These are phyloP conservation scores for Pyxicephalus adspersus DNA, from an alignment of 2,113 vertebrate genomes.

Conservation along the genomic window DNA sequence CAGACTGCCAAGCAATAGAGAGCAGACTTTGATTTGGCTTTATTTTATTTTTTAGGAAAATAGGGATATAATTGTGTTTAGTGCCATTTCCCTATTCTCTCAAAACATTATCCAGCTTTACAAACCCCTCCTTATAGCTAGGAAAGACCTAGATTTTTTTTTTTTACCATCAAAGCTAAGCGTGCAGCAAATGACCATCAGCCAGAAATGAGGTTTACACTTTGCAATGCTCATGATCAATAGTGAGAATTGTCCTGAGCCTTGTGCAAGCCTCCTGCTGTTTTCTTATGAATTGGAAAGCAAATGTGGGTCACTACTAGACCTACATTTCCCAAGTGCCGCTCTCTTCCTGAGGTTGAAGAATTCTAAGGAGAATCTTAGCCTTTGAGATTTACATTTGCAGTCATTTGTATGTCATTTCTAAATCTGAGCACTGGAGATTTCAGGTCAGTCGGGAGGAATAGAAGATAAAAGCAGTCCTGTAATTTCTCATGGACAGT, in stretches of 20 bases:
- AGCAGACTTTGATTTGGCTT: too few relatives aligned
- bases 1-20: too few relatives aligned
- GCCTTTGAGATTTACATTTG: not conserved
- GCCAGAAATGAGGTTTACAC: not conserved
- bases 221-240: not conserved
- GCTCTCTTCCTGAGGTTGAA: not conserved
- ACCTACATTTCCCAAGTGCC: not conserved
- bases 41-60: too few relatives aligned
- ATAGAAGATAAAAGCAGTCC: too few relatives aligned
- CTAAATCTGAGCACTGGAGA: not conserved
- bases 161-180: not conserved
- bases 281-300: constrained; percentile 3
- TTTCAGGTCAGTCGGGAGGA: not conserved
- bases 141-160: too few relatives aligned
- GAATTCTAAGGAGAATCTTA: not conserved
- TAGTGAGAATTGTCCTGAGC: not conserved
- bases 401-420: constrained; percentile 15
- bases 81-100: too few relatives aligned
- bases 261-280: not conserved
- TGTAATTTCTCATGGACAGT: too few relatives aligned
- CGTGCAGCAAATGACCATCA: not conserved
- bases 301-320: constrained; percentile 17
- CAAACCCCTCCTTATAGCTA: too few relatives aligned
- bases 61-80: too few relatives aligned
- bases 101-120: too few relatives aligned